These are phyloP conservation scores for Acrocera orbiculus DNA, from an alignment of 2,888 invertebrate species.

Conservation along the genomic window DNA sequence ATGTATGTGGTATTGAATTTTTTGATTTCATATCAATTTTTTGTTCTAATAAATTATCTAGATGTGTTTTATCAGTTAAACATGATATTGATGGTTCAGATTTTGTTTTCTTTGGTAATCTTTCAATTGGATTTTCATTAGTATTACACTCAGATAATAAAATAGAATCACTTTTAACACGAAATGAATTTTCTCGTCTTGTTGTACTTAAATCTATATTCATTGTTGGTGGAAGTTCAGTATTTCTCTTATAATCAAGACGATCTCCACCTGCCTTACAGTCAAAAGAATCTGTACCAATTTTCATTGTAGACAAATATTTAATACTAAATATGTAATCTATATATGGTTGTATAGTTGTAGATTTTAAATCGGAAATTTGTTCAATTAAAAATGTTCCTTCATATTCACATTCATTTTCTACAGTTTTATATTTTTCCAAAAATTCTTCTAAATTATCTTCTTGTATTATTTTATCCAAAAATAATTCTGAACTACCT, in stretches of 20 bases:
- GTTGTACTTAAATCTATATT: neutral
- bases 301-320: conserved; percentile 14
- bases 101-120: neutral
- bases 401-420: conserved; percentile 7
- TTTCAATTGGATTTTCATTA: neutral
- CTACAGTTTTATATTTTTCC: neutral
- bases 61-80: neutral
- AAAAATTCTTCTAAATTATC: conserved; percentile 13
- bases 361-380: conserved; percentile 15
- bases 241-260: neutral
- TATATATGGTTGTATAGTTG: conserved; percentile 17
- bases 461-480: conserved; percentile 17
- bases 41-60: too few relatives aligned
- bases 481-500: conserved; percentile 21
- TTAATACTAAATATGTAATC: conserved; percentile 19
- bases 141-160: neutral
- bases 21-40: conserved; percentile 3
- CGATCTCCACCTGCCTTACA: conserved; percentile 13
- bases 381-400: conserved; percentile 6
- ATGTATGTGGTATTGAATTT: conserved; percentile 10
- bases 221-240: conserved; percentile 11
- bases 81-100: neutral
- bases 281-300: conserved; percentile 10
- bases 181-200: neutral
- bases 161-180: conserved; percentile 6